A percentile compares a stretch with the other conserved stretches of the same genome.
These are phyloP conservation scores for Bedellia somnulentella DNA, from an alignment of 2,888 invertebrate genomes.

Conservation along the genomic window DNA sequence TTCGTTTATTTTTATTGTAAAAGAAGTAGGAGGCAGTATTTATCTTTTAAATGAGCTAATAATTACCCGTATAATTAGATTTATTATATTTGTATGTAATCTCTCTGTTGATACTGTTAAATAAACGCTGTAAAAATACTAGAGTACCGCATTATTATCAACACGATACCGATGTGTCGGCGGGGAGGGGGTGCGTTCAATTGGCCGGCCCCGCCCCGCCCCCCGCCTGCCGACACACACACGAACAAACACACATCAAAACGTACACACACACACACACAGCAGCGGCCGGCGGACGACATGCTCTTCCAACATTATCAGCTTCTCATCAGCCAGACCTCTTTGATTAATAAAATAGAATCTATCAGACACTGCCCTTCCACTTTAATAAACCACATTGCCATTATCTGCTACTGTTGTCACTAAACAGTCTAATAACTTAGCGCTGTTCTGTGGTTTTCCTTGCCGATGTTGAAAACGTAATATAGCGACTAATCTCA, in stretches of 20 bases:
- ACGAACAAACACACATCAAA: too few species aligned
- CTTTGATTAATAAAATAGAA: slow-evolving; percentile 15
- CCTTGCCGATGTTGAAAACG: slow-evolving; percentile 15
- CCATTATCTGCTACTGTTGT: slow-evolving; percentile 46
- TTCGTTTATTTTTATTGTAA: slow-evolving; percentile 56
- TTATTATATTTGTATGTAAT: slow-evolving; percentile 51
- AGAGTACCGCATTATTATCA: slow-evolving; percentile 51
- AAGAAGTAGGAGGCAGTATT: slow-evolving; percentile 52
- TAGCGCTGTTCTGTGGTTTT: slow-evolving; percentile 26
- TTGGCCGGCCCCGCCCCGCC: too few species aligned
- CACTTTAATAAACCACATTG: slow-evolving; percentile 27
- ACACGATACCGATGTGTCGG: too few species aligned
- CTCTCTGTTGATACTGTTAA: slow-evolving; percentile 54
- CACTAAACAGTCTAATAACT: slow-evolving; percentile 52
- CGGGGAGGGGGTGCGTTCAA: too few species aligned
- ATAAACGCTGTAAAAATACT: slow-evolving; percentile 55
- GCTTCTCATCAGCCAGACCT: slow-evolving; percentile 28
- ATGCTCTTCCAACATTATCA: neutral
- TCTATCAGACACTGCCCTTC: neutral
- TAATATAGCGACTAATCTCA: too few species aligned
- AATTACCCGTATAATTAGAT: slow-evolving; percentile 51
- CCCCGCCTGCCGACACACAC: too few species aligned
- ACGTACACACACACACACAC: slow-evolving; percentile 2
- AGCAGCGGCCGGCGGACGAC: neutral
- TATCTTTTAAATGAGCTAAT: slow-evolving; percentile 43